phyloP scores from a whole-genome alignment of 1,140 invertebrate species.

The Pantala flavescens region DNA sequence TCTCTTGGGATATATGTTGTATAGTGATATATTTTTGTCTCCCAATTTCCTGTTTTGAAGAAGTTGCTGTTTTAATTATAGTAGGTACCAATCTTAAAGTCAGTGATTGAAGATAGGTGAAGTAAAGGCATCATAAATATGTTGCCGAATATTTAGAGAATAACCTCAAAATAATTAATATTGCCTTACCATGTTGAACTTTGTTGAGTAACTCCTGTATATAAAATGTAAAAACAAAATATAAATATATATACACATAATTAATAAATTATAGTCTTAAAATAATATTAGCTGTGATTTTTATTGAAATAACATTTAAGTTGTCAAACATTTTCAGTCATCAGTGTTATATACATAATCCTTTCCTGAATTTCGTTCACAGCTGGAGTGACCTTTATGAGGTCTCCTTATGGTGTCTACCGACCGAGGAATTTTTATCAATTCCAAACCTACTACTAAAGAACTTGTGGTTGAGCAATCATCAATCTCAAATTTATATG shows the following conservation, averaged over 20 bases:
- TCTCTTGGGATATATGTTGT: neutral
- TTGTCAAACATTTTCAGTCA: too few relatives aligned
- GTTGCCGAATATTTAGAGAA: neutral
- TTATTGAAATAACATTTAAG: too few relatives aligned
- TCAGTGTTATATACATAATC: too few relatives aligned
- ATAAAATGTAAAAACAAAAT: neutral
- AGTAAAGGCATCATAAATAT: neutral
- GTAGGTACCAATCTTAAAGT: neutral
- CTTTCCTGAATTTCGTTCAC: too few relatives aligned
- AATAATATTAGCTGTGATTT: neutral
- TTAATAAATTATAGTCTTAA: constrained; percentile 5
- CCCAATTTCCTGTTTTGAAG: neutral
- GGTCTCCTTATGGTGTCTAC: too few relatives aligned
- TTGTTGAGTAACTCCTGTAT: constrained; percentile 6
- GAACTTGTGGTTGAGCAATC: too few relatives aligned
- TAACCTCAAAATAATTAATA: constrained; percentile 4
- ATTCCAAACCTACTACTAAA: too few relatives aligned
- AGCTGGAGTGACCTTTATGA: too few relatives aligned
- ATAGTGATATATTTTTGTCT: constrained; percentile 1
- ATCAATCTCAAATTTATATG: too few relatives aligned
- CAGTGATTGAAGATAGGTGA: neutral
- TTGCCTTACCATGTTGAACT: neutral
- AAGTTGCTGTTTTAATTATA: neutral
- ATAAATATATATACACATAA: neutral
- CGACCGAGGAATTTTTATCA: too few relatives aligned